Base-by-base conservation (phyloP, 1,140 invertebrate genomes). In the Mercenaria mercenaria region DNA sequence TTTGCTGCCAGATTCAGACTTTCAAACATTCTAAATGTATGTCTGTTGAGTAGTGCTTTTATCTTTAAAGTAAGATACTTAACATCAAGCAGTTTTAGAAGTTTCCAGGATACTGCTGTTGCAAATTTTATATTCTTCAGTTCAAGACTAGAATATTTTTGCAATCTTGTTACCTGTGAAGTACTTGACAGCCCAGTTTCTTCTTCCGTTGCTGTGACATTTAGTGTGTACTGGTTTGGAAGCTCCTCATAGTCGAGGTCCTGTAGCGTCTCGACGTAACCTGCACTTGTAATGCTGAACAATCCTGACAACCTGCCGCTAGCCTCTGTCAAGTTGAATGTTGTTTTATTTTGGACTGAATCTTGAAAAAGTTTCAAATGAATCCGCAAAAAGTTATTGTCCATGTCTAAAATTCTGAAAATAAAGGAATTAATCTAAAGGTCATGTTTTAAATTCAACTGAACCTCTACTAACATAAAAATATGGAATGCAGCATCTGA, bases 231-330 rank as follows among this genome's bases (percentile, higher is more conserved):
- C 39, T 90, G 84, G 79, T 92, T 91, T 29, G 90, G 79, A 32
- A 76, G 80, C 20, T 82, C 89, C 50, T 92, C 92, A 41, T 91
- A 92, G 50, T 92, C 92, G 47, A 92, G 84, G 43, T 89, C 91
- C 87, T 92, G 92, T 56, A 92, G 64, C 0, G 92, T 90, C 50
- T 87, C 87, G 0, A 92, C 76, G n/a, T 91, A 85, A 13, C 92
- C 92, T 20, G 37, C 0, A 80, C 80, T n/a, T 43, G 52, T 90
- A 39, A 92, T 92, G 32, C 89, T 83, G 81, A 92, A 92, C 32
- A 90, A 64, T 18, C 89, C 79, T 2, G 90, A 91, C 47, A 89
- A 69, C 18, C 88, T 89, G 23, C 79, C 81, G 10, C 37, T 69
- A 13, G 67, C 79, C 47, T 92, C 89, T 6, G 87, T 61, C 15